Evolutionary conservation across 1,140 invertebrate genomes (phyloP), one percentile per base, ranked within the genome.

Genomic region (Macrobrachium rosenbergii): DNA sequence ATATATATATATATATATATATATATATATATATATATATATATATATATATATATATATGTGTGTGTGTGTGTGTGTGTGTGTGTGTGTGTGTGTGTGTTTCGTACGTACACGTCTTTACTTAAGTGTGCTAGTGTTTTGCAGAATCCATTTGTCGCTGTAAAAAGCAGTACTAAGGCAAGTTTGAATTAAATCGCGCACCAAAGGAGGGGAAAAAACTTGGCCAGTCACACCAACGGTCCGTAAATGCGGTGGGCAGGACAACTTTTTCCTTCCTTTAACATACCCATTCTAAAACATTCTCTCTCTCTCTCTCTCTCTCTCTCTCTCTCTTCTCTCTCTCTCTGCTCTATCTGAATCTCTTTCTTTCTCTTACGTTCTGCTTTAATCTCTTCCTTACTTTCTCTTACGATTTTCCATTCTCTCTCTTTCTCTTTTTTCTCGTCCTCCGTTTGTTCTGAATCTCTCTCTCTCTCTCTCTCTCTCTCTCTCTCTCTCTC

Each of bases 71-170:
- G 28, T 37, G 28, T 37, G 28, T 37, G 28, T n/a, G n/a, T n/a
- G n/a, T n/a, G n/a, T n/a, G n/a, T n/a, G 72, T 75, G 21, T 75
- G 52, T 80, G 52, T 80, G 52, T 80, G 78, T 80, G 78, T 80
- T n/a, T 45, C 60, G 78, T 80, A 59, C 60, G 78, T 80, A 59
- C 60, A 59, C 60, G 78, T 80, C 45, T 80, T n/a, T 60, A 59
- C 59, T 1, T 80, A 59, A 60, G 52, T 60, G 16, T 59, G 16
- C 21, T 45, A 19, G 52, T 60, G 52, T 76, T 19, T 76, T 19
- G 12, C 21, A 45, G 37, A 21, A n/a, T 12, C 14, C 28, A 37
- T 37, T 37, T 37, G 3, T 37, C 3, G 28, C 28, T 3, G 1
- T 37, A 52, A 52, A 10, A 52, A 52, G 12, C 52, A 52, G 52